A percentile compares a stretch with the other conserved stretches of the same genome.
Evolutionary conservation across 2,113 vertebrate genomes (phyloP).

Genomic region (Perca schrenkii): DNA sequence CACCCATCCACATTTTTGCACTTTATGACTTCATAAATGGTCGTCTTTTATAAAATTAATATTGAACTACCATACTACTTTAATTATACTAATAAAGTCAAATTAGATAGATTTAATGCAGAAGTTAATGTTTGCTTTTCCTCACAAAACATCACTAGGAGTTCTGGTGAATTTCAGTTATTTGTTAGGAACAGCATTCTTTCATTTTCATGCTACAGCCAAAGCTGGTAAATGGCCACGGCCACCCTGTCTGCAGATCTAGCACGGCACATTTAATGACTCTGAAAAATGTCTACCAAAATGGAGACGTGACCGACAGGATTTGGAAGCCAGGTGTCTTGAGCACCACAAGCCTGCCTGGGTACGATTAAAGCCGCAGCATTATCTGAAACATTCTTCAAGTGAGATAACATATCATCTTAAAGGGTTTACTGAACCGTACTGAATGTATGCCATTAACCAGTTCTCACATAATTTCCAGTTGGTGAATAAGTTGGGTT

Average conservation of each 20-base stretch:
- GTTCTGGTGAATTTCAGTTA: slow-evolving; percentile 19
- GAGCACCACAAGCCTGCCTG: slow-evolving; percentile 41
- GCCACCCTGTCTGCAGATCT: slow-evolving; percentile 45
- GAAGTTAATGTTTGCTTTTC: background rate
- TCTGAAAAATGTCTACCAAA: slow-evolving; percentile 54
- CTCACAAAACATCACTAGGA: background rate
- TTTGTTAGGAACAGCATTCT: slow-evolving; percentile 30
- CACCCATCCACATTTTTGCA: background rate
- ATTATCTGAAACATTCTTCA: slow-evolving; percentile 65
- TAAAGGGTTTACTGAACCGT: slow-evolving; percentile 37
- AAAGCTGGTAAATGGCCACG: slow-evolving; percentile 39
- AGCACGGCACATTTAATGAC: slow-evolving; percentile 34
- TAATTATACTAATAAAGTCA: background rate
- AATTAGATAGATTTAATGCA: background rate
- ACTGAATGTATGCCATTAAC: slow-evolving; percentile 29
- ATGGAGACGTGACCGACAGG: slow-evolving; percentile 60
- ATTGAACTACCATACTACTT: background rate
- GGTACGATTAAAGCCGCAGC: slow-evolving; percentile 57
- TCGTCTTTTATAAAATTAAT: background rate
- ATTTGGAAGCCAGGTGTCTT: slow-evolving; percentile 65
- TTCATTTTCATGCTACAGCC: background rate
- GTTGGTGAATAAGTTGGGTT: background rate
- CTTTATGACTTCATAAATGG: background rate
- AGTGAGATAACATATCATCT: slow-evolving; percentile 55
- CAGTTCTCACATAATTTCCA: slow-evolving; percentile 36